Evolutionary conservation across 2,113 vertebrate species (phyloP).

Genomic region (Formicarius rufipectus): DNA sequence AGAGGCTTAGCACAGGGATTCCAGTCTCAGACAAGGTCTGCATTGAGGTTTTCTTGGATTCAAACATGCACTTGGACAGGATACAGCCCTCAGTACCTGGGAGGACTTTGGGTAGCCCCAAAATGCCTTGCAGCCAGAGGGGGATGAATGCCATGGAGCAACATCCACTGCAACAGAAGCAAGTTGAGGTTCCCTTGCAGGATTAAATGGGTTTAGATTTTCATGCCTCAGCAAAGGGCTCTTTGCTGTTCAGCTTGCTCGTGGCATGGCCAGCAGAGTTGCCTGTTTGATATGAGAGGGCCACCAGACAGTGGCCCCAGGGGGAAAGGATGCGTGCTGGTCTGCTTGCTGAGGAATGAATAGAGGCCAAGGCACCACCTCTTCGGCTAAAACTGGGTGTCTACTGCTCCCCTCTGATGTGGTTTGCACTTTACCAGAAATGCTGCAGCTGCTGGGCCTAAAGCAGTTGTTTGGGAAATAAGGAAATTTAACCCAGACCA

Average conservation of each 20-base stretch:
- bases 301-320: neutral
- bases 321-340: neutral
- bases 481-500: neutral
- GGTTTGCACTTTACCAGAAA: neutral
- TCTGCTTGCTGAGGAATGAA: neutral
- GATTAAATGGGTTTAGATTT: neutral
- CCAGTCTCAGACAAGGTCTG: neutral
- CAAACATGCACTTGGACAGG: neutral
- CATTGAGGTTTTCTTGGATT: neutral
- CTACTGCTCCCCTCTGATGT: neutral
- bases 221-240: neutral
- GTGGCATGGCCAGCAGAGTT: accelerated
- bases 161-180: accelerated
- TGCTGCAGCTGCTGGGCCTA: neutral
- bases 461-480: neutral
- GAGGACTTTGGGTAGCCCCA: neutral
- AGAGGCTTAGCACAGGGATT: accelerated
- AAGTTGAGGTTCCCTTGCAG: neutral
- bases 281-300: neutral
- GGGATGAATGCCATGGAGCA: neutral
- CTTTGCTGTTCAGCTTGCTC: neutral
- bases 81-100: accelerated
- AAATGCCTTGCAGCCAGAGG: neutral
- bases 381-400: neutral
- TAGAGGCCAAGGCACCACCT: neutral